These are phyloP conservation scores for Cyclina sinensis DNA, from an alignment of 1,140 invertebrate genomes.

Conservation along the genomic window DNA sequence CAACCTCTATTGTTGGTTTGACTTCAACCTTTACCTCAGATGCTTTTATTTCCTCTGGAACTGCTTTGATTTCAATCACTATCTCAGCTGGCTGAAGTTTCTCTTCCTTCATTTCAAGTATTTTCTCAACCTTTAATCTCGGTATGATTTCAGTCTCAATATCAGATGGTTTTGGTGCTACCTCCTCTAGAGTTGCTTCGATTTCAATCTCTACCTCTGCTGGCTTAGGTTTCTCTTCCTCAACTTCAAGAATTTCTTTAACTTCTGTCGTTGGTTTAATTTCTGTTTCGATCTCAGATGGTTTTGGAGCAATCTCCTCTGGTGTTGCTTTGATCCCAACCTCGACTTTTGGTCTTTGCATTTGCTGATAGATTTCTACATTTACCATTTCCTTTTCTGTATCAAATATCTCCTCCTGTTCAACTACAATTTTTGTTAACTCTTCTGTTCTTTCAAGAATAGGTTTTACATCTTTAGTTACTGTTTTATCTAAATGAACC, in stretches of 20 bases:
- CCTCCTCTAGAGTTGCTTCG: no score
- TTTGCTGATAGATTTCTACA: not conserved
- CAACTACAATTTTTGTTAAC: no score
- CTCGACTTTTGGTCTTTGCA: constrained; percentile 36
- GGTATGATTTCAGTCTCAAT: constrained; percentile 5
- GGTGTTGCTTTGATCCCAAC: not conserved
- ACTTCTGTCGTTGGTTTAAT: not conserved
- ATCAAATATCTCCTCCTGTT: not conserved
- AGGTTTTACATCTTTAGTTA: constrained; percentile 13
- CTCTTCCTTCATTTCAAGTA: constrained; percentile 44
- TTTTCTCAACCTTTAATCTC: constrained; percentile 28
- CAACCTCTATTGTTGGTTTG: not conserved
- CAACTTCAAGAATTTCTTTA: constrained; percentile 45
- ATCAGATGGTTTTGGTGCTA: constrained; percentile 47
- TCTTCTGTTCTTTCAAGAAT: not conserved
- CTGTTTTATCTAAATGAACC: not conserved
- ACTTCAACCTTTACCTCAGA: constrained; percentile 34
- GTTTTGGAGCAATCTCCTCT: no score
- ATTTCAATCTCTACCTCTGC: constrained; percentile 2
- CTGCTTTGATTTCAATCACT: constrained; percentile 10
- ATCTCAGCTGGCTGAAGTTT: not conserved
- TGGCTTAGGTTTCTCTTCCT: not conserved
- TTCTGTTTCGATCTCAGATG: no score
- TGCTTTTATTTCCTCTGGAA: not conserved
- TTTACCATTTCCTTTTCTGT: not conserved